phyloP scores from a whole-genome alignment of 2,888 invertebrate species.

The Formica aserva region DNA sequence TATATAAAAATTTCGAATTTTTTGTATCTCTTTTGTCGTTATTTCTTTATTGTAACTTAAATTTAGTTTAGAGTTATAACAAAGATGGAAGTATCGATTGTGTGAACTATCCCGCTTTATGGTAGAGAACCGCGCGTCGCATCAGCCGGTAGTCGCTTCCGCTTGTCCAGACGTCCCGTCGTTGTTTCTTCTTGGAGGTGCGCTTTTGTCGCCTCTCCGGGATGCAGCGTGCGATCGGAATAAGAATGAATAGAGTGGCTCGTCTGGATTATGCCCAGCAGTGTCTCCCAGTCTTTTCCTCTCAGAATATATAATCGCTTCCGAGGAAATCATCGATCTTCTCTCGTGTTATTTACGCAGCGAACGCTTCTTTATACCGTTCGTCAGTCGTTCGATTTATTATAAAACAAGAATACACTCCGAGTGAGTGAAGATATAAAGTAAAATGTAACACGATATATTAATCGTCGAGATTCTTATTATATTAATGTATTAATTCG shows the following conservation, averaged over 20 bases:
- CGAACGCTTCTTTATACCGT: not conserved
- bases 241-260: conserved; percentile 60
- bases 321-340: not conserved
- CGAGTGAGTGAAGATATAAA: not conserved
- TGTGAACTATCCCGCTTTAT: conserved; percentile 33
- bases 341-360: not conserved
- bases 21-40: not conserved
- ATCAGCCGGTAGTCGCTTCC: conserved; percentile 68
- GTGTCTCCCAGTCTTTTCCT: conserved; percentile 2
- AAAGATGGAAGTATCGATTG: not conserved
- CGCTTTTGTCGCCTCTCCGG: conserved; percentile 59
- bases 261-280: conserved; percentile 18
- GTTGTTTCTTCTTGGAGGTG: conserved; percentile 67
- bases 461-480: not conserved
- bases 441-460: not conserved
- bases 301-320: conserved; percentile 9
- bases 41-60: not conserved
- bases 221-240: conserved; percentile 62
- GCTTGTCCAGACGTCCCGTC: conserved; percentile 69
- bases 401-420: not conserved
- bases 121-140: conserved; percentile 59
- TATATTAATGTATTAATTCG: not conserved
- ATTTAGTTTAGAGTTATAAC: conserved; percentile 4
- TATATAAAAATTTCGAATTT: not conserved
- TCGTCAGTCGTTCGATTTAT: not conserved